These are phyloP conservation scores for Tillus elongatus DNA, from an alignment of 2,888 invertebrate genomes.

Conservation along the genomic window DNA sequence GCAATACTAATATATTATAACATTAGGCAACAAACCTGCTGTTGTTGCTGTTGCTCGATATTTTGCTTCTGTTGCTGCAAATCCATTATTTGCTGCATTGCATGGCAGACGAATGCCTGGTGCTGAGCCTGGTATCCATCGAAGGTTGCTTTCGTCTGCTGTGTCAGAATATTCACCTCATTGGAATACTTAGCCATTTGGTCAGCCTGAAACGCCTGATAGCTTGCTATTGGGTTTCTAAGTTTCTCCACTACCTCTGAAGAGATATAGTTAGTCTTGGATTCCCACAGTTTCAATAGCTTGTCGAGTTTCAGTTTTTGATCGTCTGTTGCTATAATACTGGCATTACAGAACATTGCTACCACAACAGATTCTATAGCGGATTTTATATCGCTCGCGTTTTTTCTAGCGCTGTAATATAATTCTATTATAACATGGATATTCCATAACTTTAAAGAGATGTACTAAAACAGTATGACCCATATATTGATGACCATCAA, in stretches of 20 bases:
- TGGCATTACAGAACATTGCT: constrained; percentile 95
- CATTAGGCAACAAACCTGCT: no score
- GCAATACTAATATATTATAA: no score
- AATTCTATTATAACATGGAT: no score
- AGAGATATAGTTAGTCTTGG: constrained; percentile 84
- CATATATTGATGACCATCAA: no score
- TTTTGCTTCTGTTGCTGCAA: constrained; percentile 61
- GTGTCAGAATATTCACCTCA: constrained; percentile 51
- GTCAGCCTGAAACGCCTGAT: constrained; percentile 81
- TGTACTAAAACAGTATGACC: no score
- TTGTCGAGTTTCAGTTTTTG: constrained; percentile 88
- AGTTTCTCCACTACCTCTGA: constrained; percentile 74
- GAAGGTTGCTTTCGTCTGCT: constrained; percentile 74
- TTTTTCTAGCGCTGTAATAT: constrained; percentile 82
- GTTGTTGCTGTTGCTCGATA: constrained; percentile 43
- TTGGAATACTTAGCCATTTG: constrained; percentile 72
- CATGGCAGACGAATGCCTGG: constrained; percentile 88
- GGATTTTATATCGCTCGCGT: constrained; percentile 85
- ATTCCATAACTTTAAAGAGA: background rate
- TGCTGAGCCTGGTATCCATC: constrained; percentile 75
- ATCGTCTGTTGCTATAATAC: constrained; percentile 75
- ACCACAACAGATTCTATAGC: constrained; percentile 92
- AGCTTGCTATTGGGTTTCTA: constrained; percentile 78
- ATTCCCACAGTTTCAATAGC: constrained; percentile 91
- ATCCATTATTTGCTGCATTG: constrained; percentile 78